phyloP scores from a whole-genome alignment of 2,888 invertebrate genomes.

The Eudemis profundana region DNA sequence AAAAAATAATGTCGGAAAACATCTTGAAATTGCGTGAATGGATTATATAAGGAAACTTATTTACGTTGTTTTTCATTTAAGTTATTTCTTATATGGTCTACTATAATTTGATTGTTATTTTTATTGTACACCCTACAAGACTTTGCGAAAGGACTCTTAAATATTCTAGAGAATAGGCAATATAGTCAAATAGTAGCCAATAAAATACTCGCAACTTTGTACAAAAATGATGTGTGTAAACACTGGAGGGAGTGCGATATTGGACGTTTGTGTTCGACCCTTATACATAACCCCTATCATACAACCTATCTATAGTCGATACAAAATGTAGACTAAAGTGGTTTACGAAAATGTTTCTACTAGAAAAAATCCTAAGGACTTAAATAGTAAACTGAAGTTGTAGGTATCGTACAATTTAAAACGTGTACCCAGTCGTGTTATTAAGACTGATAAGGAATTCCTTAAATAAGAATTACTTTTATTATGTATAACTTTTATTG shows the following conservation, averaged over 20 bases:
- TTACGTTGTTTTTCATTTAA: conserved; percentile 2
- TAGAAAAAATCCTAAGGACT: conserved; percentile 16
- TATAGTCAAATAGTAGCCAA: conserved; percentile 68
- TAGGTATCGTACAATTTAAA: neutral
- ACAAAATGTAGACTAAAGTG: conserved; percentile 40
- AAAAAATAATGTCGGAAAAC: too few species aligned
- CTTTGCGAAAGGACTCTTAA: conserved; percentile 37
- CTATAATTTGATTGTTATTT: neutral
- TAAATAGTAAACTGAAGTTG: conserved; percentile 13
- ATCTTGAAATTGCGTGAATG: neutral
- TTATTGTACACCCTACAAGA: conserved; percentile 6
- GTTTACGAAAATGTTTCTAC: conserved; percentile 6
- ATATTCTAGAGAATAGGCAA: conserved; percentile 39
- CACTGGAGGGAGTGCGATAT: conserved; percentile 85
- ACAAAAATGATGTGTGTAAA: conserved; percentile 81
- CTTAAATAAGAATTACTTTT: neutral
- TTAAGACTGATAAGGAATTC: neutral
- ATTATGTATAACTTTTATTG: too few species aligned
- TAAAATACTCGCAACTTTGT: conserved; percentile 74
- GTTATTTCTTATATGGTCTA: too few species aligned
- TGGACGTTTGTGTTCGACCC: conserved; percentile 80
- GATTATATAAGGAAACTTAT: conserved; percentile 9
- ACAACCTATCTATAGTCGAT: conserved; percentile 41
- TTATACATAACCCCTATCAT: conserved; percentile 64
- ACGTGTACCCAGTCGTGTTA: neutral